These are phyloP conservation scores for Dermolepida albohirtum DNA, from an alignment of 2,888 invertebrate species.

Conservation along the genomic window DNA sequence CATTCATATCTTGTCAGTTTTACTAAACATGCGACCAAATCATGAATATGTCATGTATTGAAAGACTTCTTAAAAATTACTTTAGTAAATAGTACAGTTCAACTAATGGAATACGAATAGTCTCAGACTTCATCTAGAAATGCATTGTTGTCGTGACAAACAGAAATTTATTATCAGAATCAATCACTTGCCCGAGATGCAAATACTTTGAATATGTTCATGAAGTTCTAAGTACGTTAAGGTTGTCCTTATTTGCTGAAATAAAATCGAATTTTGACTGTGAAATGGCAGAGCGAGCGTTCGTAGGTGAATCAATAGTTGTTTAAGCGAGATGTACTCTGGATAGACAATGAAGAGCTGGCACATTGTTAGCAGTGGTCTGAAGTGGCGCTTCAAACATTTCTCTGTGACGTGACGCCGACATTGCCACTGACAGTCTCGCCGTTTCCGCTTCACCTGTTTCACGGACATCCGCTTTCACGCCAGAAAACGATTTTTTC, in stretches of 20 bases:
- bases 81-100: no score
- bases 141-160: no score
- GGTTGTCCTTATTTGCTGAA: background rate
- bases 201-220: background rate
- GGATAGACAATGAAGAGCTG: constrained; percentile 31
- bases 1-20: no score
- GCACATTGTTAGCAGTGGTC: constrained; percentile 30
- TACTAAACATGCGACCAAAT: no score
- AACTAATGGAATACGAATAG: no score
- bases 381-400: constrained; percentile 31
- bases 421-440: constrained; percentile 1
- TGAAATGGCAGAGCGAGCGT: constrained; percentile 21
- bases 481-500: no score
- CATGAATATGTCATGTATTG: no score
- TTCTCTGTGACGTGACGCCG: constrained; percentile 19
- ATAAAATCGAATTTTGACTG: constrained; percentile 14
- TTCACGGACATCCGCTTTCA: no score
- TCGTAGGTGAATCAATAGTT: constrained; percentile 23
- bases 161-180: no score
- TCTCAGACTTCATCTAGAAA: no score
- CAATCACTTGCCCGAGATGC: no score
- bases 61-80: no score
- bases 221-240: constrained; percentile 4
- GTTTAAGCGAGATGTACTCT: constrained; percentile 25
- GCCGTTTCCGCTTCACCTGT: background rate